Evolutionary conservation across 2,888 invertebrate genomes (phyloP), one percentile per base, ranked within the genome.

Genomic region (Exephanes ischioxanthus): DNA sequence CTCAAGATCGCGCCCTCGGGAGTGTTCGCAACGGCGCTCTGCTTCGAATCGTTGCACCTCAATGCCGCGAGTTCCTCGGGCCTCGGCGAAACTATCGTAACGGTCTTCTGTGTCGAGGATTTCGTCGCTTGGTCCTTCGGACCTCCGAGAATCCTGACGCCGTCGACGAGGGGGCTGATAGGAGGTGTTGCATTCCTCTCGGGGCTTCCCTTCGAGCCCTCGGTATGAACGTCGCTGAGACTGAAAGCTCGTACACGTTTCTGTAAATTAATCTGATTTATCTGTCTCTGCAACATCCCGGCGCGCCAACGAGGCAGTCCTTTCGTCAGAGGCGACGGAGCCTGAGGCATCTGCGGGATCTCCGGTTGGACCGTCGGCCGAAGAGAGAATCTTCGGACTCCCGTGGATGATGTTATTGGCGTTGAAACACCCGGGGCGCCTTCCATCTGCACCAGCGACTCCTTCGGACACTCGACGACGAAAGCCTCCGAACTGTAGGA

Each of bases 301-400:
- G 93, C 94, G 67, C 91, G 92, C 94, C 94, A 94, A 16, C 93
- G 89, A 0, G 93, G 93, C 45, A 93, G 0, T n/a, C 80, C 87
- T 81, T 90, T 91, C 33, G 68, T 78, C n/a, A 80, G 19, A 16
- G 58, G 66, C 16, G 61, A 71, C 14, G 55, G 71, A 26, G 51
- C 53, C 3, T 73, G 61, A 2, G 89, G 72, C n/a, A 76, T 80
- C 19, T 85, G 83, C 2, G 88, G 87, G 4, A 86, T 81, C 9
- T 90, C 91, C 6, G 91, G 80, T 72, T 91, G 93, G 0, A 90
- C 87, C 2, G 93, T 90, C 3, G 86, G 86, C 75, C 92, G 88
- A 37, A 94, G 87, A 1, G 93, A 93, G 55, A 92, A 93, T 26
- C 93, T 88, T 0, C 92, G 90, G 3, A 80, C 81, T 7, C 84